A percentile compares a stretch with the other conserved stretches of the same genome.
These are phyloP conservation scores for Chironomus riparius DNA, from an alignment of 2,888 invertebrate species.

Conservation along the genomic window DNA sequence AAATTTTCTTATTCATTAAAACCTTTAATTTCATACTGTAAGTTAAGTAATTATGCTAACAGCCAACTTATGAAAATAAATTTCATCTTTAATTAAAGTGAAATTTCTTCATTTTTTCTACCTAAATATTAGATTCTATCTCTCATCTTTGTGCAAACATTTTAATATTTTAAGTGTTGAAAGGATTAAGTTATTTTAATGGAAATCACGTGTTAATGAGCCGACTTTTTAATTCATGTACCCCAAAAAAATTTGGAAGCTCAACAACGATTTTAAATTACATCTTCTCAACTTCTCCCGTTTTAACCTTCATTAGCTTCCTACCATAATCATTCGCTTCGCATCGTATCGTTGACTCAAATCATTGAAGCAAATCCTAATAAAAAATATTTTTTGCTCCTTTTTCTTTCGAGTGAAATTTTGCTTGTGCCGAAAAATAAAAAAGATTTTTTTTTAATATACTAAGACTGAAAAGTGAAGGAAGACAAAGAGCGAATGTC, in stretches of 20 bases:
- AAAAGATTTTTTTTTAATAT: no score
- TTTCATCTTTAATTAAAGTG: not conserved
- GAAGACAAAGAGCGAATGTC: not conserved
- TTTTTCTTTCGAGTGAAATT: no score
- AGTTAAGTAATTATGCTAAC: no score
- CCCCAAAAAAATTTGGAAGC: not conserved
- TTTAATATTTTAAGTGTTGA: not conserved
- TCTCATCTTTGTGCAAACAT: not conserved
- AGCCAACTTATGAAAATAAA: not conserved
- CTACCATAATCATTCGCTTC: not conserved
- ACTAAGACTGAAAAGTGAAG: not conserved
- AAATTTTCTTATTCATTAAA: no score
- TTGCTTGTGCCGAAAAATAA: no score
- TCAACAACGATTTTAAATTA: not conserved
- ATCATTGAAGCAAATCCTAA: no score
- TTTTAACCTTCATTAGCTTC: conserved; percentile 9
- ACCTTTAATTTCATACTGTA: no score
- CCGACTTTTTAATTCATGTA: conserved; percentile 13
- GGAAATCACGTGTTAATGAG: conserved; percentile 24
- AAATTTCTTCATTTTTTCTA: not conserved
- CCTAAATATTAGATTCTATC: not conserved
- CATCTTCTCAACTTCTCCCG: not conserved
- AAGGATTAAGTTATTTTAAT: conserved; percentile 26
- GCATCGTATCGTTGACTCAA: no score
- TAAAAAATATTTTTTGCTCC: no score